Conservation (phyloP, 2,797 vertebrate genomes). For the Sphenopsis melanotis region DNA sequence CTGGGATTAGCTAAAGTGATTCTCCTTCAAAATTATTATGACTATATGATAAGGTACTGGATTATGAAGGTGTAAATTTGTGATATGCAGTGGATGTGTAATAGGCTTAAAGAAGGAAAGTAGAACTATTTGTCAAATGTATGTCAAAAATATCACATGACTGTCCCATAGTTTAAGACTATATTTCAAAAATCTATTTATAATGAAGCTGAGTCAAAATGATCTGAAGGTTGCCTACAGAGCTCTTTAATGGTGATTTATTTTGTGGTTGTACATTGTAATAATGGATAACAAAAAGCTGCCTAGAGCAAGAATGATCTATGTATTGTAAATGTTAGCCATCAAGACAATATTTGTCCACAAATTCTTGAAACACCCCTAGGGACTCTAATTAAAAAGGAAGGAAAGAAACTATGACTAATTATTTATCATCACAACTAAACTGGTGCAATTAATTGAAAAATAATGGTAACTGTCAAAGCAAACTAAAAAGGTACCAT, state of each 20-base stretch:
- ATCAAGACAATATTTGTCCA: not conserved
- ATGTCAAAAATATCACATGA: not conserved
- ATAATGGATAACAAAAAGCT: not conserved
- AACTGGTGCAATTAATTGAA: slow-evolving; percentile 35
- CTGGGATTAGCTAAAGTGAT: not conserved
- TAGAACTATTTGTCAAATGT: not conserved
- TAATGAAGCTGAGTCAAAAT: not conserved
- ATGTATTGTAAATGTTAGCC: not conserved
- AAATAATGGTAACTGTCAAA: slow-evolving; percentile 38
- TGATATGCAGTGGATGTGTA: not conserved
- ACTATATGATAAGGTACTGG: not conserved
- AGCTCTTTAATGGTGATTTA: not conserved
- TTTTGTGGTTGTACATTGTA: not conserved
- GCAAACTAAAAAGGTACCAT: not conserved
- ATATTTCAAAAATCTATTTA: not conserved
- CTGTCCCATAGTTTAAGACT: not conserved
- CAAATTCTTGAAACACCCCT: not conserved
- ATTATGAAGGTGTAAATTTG: not conserved
- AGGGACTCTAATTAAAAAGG: not conserved
- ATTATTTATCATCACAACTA: not conserved
- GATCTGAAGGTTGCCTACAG: not conserved
- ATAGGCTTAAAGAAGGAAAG: not conserved
- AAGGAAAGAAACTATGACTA: not conserved
- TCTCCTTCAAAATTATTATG: not conserved
- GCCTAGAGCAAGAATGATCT: not conserved